Evolutionary conservation across 2,888 invertebrate species (phyloP), one percentile per base, ranked within the genome.

Genomic region (Rhogogaster chlorosoma): DNA sequence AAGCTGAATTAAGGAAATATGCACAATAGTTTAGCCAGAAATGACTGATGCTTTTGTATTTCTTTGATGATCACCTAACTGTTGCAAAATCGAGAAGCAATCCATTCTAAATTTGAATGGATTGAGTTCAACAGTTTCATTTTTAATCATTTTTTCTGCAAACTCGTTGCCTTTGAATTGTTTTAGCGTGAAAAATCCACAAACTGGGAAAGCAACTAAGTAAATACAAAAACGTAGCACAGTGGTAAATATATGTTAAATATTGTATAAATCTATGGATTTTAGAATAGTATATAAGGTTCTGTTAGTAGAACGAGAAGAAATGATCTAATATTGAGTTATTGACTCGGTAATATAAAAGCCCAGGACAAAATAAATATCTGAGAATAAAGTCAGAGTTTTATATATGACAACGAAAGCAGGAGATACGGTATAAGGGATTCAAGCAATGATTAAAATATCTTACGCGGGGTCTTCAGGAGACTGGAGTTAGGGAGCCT

Each of bases 401-500:
- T 26, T 80, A 61, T 12, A 38, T 80, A 61, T 80, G 61, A 80
- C 7, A 53, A 73, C 45, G 53, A n/a, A 87, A 86, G 87, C 86
- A n/a, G 26, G 80, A 64, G 15, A 53, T 85, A 77, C 61, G 61
- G n/a, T n/a, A 85, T 86, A 85, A 73, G 70, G 53, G n/a, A 87
- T 87, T 87, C 87, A 36, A 70, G 84, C 49, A 84, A 83, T 75
- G 75, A 83, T 75, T 75, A 53, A 73, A 84, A 73, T 53, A 53
- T 84, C 71, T 84, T 84, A 84, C 84, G 73, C 38, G 84, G 86
- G 85, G 73, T 86, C 86, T 88, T 86, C 86, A 86, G 86, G 88
- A 86, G 85, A 78, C 86, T 87, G 85, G 86, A 89, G 89, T 89
- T 90, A 90, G 88, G 87, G 89, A 91, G 91, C 92, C 92, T 91